Percentiles rank a stretch among this genome's conserved stretches.
phyloP scores from a whole-genome alignment of 1,140 invertebrate species.

The Tribolium castaneum region DNA sequence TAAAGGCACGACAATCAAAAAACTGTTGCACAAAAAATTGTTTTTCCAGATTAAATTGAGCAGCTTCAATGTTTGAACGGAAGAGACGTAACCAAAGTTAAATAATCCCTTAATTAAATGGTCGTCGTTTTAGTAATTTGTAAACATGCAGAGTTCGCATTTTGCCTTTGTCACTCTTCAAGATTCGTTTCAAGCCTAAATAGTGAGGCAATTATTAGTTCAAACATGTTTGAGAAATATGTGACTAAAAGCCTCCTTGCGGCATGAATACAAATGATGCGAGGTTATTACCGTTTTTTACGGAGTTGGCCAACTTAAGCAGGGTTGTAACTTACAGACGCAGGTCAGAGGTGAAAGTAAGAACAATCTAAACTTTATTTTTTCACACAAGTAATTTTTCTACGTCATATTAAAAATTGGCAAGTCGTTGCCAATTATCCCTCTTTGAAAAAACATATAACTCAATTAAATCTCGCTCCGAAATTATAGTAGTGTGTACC shows the following conservation, averaged over 20 bases:
- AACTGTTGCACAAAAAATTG: background rate
- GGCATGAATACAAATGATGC: conserved; percentile 20
- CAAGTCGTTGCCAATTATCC: background rate
- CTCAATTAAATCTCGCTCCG: background rate
- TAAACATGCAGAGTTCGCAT: background rate
- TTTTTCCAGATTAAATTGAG: background rate
- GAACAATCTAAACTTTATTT: background rate
- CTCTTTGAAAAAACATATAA: background rate
- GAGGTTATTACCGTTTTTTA: background rate
- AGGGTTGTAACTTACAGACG: background rate
- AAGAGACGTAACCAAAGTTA: no score
- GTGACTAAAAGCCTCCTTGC: background rate
- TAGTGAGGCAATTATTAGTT: conserved; percentile 30
- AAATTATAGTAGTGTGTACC: background rate
- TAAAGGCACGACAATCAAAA: background rate
- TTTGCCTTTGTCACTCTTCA: background rate
- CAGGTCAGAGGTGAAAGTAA: background rate
- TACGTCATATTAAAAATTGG: background rate
- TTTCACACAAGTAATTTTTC: background rate
- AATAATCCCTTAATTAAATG: background rate
- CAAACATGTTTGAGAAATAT: conserved; percentile 21
- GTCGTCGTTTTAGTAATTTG: background rate
- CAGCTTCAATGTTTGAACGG: background rate
- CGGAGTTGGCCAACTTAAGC: background rate
- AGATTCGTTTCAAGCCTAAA: background rate